A percentile compares a stretch with the other conserved stretches of the same genome.
These are phyloP conservation scores for Leptodactylus fallax DNA, from an alignment of 2,797 vertebrate species.

Conservation along the genomic window DNA sequence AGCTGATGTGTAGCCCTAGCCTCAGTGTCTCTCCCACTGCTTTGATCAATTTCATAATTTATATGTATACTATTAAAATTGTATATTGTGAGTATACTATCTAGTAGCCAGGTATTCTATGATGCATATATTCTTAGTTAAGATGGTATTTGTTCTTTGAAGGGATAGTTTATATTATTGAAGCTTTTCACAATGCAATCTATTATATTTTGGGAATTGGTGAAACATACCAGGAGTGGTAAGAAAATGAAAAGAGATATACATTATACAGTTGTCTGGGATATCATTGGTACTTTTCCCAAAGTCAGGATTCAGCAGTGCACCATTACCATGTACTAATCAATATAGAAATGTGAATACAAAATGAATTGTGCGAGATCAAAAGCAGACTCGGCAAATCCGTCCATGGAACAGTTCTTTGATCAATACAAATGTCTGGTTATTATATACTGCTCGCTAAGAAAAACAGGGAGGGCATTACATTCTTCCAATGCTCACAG, in stretches of 20 bases:
- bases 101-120: too few relatives aligned
- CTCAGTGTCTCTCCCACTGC: too few relatives aligned
- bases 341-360: conserved; percentile 35
- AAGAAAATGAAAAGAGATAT: background rate
- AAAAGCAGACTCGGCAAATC: conserved; percentile 38
- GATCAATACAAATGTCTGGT: conserved; percentile 69
- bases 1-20: too few relatives aligned
- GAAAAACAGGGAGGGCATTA: conserved; percentile 50
- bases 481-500: conserved; percentile 70
- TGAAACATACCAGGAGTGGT: background rate
- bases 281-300: conserved; percentile 7
- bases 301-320: conserved; percentile 16
- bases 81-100: too few relatives aligned
- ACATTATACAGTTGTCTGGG: background rate
- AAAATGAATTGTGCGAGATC: conserved; percentile 23
- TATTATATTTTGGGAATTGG: background rate
- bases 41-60: too few relatives aligned
- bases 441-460: conserved; percentile 73
- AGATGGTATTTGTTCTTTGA: too few relatives aligned
- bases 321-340: conserved; percentile 19
- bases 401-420: conserved; percentile 60
- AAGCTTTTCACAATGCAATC: background rate
- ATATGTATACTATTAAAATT: too few relatives aligned
- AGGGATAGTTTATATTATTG: background rate
- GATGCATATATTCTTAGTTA: too few relatives aligned